Evolutionary conservation across 2,888 invertebrate genomes (phyloP).

Genomic region (Himalopsyche anomala): DNA sequence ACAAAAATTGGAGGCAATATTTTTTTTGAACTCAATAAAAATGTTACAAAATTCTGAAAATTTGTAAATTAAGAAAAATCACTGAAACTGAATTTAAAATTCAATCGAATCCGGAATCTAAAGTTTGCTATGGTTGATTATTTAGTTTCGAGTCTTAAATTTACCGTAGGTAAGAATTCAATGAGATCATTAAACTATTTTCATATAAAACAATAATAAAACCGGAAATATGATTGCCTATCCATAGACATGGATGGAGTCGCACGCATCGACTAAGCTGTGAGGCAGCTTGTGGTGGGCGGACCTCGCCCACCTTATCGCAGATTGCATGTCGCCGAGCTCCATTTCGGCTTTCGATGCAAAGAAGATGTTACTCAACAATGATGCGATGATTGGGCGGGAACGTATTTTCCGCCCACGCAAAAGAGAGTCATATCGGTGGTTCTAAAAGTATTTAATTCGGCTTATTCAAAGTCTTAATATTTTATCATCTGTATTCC

Average conservation of each 20-base stretch:
- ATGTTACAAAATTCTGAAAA: too few species aligned
- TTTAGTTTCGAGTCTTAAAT: too few species aligned
- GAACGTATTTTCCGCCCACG: not conserved
- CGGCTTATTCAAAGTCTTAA: not conserved
- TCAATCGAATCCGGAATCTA: too few species aligned
- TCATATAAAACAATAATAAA: too few species aligned
- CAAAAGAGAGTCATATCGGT: not conserved
- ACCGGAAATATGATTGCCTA: not conserved
- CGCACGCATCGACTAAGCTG: not conserved
- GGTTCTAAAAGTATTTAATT: not conserved
- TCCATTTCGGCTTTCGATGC: conserved; percentile 11
- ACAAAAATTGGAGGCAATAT: too few species aligned
- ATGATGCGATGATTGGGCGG: conserved; percentile 17
- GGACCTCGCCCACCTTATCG: not conserved
- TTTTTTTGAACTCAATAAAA: too few species aligned
- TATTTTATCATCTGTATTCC: not conserved
- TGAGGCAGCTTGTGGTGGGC: not conserved
- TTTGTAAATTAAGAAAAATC: too few species aligned
- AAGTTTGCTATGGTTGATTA: too few species aligned
- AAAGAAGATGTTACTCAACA: conserved; percentile 26
- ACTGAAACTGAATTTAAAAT: too few species aligned
- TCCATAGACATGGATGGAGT: not conserved
- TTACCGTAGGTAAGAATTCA: too few species aligned
- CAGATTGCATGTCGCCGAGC: conserved; percentile 24
- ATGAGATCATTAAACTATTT: too few species aligned